A percentile compares a stretch with the other conserved stretches of the same genome.
phyloP scores from a whole-genome alignment of 2,888 invertebrate genomes.

The Rotaria magnacalcarata region DNA sequence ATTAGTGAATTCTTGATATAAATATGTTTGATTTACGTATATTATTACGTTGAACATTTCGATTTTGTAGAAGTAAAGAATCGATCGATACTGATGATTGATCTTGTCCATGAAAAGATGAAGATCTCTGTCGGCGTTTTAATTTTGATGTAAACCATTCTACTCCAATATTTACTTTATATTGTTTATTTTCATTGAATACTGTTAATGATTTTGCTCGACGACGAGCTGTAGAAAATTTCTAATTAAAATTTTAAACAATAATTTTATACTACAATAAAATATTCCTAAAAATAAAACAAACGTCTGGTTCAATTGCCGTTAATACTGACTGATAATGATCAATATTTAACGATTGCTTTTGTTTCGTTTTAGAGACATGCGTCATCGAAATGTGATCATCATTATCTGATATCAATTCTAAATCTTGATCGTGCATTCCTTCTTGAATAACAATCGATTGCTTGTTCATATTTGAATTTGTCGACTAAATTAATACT shows the following conservation, averaged over 20 bases:
- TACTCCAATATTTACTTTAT: not conserved
- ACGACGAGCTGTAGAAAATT: not conserved
- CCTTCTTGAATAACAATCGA: not conserved
- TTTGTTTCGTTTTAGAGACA: not conserved
- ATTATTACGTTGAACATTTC: not conserved
- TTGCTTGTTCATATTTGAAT: not conserved
- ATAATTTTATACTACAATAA: too few species aligned
- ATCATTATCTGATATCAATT: not conserved
- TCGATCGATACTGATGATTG: not conserved
- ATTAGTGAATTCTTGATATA: not conserved
- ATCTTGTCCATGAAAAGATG: not conserved
- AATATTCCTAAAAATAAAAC: not conserved
- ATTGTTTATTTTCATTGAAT: not conserved
- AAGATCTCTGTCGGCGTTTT: not conserved
- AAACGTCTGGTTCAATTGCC: not conserved
- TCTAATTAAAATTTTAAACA: not conserved
- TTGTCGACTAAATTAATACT: not conserved
- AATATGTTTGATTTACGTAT: not conserved
- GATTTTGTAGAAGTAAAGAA: not conserved
- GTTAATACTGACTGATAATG: not conserved
- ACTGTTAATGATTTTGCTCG: not conserved
- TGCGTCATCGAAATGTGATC: not conserved
- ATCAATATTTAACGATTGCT: not conserved
- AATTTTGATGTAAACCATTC: constrained; percentile 11
- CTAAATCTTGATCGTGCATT: not conserved